These are phyloP conservation scores for Microtus oregoni DNA, from an alignment of 2,113 vertebrate genomes.

Conservation along the genomic window DNA sequence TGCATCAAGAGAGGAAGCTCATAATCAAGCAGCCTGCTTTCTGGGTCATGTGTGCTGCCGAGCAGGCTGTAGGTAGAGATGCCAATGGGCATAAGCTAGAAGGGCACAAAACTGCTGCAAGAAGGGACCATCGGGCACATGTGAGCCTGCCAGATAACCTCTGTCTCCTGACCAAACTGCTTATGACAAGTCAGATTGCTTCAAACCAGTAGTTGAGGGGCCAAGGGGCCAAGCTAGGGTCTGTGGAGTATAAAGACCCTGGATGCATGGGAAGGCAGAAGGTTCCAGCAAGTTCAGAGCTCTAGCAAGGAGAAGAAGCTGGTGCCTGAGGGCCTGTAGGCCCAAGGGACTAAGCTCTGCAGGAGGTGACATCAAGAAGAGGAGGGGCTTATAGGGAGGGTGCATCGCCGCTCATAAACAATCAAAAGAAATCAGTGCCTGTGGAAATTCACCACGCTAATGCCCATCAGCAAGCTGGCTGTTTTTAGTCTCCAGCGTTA, in stretches of 20 bases:
- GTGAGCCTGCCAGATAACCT: not conserved
- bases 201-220: not conserved
- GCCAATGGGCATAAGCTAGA: not conserved
- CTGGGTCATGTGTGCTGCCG: not conserved
- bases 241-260: not conserved
- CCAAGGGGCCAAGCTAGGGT: not conserved
- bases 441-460: slow-evolving; percentile 77
- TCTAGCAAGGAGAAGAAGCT: not conserved
- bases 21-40: not conserved
- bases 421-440: slow-evolving; percentile 74
- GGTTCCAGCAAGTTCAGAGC: not conserved
- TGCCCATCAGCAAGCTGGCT: slow-evolving; percentile 13
- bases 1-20: not conserved
- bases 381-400: slow-evolving; percentile 81
- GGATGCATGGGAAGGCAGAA: not conserved
- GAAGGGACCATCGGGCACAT: accelerated
- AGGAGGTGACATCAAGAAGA: slow-evolving; percentile 59
- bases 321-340: not conserved
- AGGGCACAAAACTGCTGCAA: not conserved
- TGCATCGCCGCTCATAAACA: slow-evolving; percentile 54
- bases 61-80: not conserved
- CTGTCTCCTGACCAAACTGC: not conserved
- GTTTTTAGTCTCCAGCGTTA: slow-evolving; percentile 76
- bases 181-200: not conserved
- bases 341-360: slow-evolving; percentile 65